phyloP scores from a whole-genome alignment of 2,888 invertebrate genomes.

The Drosophila nr. fundita region DNA sequence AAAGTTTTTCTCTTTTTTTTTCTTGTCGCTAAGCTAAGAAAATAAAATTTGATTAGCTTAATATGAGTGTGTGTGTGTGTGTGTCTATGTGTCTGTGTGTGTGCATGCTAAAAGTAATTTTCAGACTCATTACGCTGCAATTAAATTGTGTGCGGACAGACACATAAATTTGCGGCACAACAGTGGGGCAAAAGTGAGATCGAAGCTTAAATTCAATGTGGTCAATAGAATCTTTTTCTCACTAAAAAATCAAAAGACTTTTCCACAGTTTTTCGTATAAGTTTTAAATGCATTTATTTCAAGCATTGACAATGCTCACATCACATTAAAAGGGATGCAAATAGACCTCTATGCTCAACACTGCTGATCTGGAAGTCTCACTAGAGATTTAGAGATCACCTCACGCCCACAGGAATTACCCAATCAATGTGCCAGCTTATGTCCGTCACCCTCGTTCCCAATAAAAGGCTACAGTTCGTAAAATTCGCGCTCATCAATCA shows the following conservation, averaged over 20 bases:
- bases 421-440: constrained; percentile 12
- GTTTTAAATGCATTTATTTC: too few relatives aligned
- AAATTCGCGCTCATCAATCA: constrained; percentile 67
- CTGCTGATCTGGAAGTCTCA: neutral
- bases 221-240: neutral
- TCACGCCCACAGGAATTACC: constrained; percentile 18
- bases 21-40: constrained; percentile 23
- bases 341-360: neutral
- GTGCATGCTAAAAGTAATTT: constrained; percentile 45
- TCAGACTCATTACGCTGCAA: constrained; percentile 54
- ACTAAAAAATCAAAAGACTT: neutral
- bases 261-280: neutral
- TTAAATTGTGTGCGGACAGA: neutral
- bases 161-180: neutral
- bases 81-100: neutral
- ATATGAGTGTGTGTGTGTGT: neutral
- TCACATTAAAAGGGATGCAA: neutral
- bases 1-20: constrained; percentile 13
- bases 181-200: neutral
- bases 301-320: neutral
- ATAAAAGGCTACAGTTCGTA: constrained; percentile 23
- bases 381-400: neutral
- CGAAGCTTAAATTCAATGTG: neutral
- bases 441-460: neutral
- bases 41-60: constrained; percentile 49